Evolutionary conservation across 2,797 vertebrate species (phyloP).

Genomic region (Amphiprion clarkii): DNA sequence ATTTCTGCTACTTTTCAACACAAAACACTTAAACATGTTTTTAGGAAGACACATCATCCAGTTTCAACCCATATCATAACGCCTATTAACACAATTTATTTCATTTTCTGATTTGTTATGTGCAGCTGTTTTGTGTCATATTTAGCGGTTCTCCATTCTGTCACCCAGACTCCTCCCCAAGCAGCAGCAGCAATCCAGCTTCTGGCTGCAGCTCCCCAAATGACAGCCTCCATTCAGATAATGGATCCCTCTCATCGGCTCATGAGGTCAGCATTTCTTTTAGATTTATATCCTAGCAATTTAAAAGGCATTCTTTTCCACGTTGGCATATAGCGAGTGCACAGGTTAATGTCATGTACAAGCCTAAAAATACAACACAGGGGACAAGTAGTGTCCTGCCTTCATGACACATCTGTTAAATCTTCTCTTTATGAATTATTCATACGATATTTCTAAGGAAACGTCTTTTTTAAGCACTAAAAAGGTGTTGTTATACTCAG

Average conservation of each 20-base stretch:
- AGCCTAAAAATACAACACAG: neutral
- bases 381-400: neutral
- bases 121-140: neutral
- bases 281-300: neutral
- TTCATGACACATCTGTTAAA: neutral
- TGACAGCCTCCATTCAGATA: conserved; percentile 87
- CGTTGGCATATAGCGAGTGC: neutral
- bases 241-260: conserved; percentile 77
- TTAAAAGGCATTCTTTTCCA: neutral
- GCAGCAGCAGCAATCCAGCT: conserved; percentile 89
- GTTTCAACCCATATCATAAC: neutral
- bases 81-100: neutral
- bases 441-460: too few relatives aligned
- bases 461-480: neutral
- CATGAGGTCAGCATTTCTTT: conserved; percentile 83
- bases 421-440: neutral
- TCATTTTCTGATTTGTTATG: neutral
- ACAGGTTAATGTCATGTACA: neutral
- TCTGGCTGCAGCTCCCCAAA: conserved; percentile 91
- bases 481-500: neutral
- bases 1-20: neutral
- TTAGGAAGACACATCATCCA: neutral
- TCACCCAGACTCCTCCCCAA: conserved; percentile 89
- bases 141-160: conserved; percentile 2
- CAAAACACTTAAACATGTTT: neutral